Evolutionary conservation across 2,113 vertebrate genomes (phyloP), one percentile per base, ranked within the genome.

Genomic region (Tringa solitaria): DNA sequence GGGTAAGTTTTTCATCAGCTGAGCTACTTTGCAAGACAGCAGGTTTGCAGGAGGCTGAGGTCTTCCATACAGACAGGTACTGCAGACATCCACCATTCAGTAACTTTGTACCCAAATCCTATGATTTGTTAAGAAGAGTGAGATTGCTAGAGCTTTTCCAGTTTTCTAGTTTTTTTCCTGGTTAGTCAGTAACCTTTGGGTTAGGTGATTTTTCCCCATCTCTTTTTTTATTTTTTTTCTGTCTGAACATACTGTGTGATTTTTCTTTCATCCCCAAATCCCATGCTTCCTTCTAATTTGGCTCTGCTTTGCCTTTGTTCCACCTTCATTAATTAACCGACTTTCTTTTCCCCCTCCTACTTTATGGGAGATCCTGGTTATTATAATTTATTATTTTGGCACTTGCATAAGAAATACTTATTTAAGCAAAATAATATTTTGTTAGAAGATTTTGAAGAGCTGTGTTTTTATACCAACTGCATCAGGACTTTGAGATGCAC

Each of bases 181-280:
- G 4, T 50, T 33, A 50, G 24, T 43, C 13, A 28, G 4, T 57
- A n/a, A 35, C 18, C 3, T n/a, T 74, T 41, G 11, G 3, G 1
- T 27, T 33, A 12, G 1, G 2, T 1, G 27, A 30, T 45, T 43
- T 43, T 32, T 23, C 12, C 6, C 20, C 2, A 2, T 0, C 12
- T 6, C 1, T 3, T 8, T n/a, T 51, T 53, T 53, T 24, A 24
- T 26, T 8, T n/a, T 60, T 30, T 10, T 64, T 8, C 26, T n/a
- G 8, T 30, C 8, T 60, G 11, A 8, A 54, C 5, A 16, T 33
- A 45, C 2, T 15, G 8, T 56, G 48, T 30, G 19, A 14, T 53
- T 65, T 78, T 9, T 39, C 17, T 70, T 84, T 74, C 13, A 35
- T 77, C 10, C 10, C n/a, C 16, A 74, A 45, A 64, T 59, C 5